These are phyloP conservation scores for Oxycera nigricornis DNA, from an alignment of 2,888 invertebrate genomes.

Conservation along the genomic window DNA sequence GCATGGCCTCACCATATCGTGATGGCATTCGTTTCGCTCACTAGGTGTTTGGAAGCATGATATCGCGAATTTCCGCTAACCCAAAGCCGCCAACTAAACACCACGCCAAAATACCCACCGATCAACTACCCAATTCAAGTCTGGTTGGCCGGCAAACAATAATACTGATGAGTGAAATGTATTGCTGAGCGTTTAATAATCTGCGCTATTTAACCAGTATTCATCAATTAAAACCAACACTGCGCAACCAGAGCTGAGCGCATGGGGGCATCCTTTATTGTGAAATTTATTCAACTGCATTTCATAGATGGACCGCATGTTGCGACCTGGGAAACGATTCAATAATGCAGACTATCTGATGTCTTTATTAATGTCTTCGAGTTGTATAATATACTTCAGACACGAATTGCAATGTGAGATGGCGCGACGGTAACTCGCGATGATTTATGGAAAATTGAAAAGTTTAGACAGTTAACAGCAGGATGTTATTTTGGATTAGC, in stretches of 20 bases:
- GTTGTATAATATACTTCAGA: slow-evolving; percentile 44
- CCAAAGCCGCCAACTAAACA: not conserved
- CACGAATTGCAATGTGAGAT: slow-evolving; percentile 42
- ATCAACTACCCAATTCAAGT: not conserved
- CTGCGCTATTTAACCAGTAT: slow-evolving; percentile 1
- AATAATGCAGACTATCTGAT: slow-evolving; percentile 37
- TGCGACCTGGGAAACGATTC: slow-evolving; percentile 14
- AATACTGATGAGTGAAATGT: slow-evolving; percentile 37
- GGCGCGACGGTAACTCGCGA: not conserved
- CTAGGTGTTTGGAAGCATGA: slow-evolving; percentile 30
- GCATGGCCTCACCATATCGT: slow-evolving; percentile 34
- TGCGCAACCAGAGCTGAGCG: not conserved
- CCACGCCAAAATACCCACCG: not conserved
- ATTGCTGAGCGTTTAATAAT: slow-evolving; percentile 32
- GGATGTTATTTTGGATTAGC: slow-evolving; percentile 36
- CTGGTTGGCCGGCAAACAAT: not conserved
- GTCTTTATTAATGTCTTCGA: slow-evolving; percentile 47
- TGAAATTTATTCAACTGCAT: slow-evolving; percentile 9
- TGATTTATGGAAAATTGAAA: slow-evolving; percentile 45
- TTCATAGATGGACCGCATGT: slow-evolving; percentile 23
- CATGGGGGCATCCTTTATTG: not conserved
- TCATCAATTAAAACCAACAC: slow-evolving; percentile 13
- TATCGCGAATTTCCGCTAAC: slow-evolving; percentile 29
- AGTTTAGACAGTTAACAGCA: slow-evolving; percentile 46
- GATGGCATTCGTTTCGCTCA: slow-evolving; percentile 20